Evolutionary conservation across 2,888 invertebrate genomes (phyloP), one percentile per base, ranked within the genome.

Genomic region (Pedicia rivosa): DNA sequence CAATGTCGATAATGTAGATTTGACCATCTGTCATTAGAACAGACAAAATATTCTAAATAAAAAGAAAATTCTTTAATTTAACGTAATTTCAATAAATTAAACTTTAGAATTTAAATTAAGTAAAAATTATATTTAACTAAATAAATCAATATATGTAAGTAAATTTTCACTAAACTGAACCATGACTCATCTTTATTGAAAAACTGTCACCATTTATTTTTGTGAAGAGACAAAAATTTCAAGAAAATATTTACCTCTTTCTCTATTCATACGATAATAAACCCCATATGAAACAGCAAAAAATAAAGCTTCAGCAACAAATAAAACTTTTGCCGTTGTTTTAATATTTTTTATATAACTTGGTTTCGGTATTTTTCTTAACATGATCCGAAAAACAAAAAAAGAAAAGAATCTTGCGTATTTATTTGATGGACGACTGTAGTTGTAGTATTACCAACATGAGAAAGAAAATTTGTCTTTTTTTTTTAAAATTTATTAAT

Each of bases 201-300:
- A 17, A 19, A n/a, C n/a, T n/a, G n/a, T 17, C 30, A 30, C 17
- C 16, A n/a, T 17, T 16, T 34, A 27, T 39, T 32, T 37, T 38
- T 42, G 42, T 42, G 39, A 38, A 31, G 37, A 25, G 15, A 39
- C 25, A 36, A 32, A 40, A 35, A 37, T 40, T n/a, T n/a, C n/a
- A n/a, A n/a, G n/a, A n/a, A n/a, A n/a, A n/a, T 40, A 41, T 64
- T 59, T 59, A 79, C 83, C 77, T 67, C 74, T 67, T 49, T 75
- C 72, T 35, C 68, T 70, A 53, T 79, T 81, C 55, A 80, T 65
- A 59, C 68, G 71, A 53, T 66, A 63, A 72, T 77, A 83, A 47
- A 74, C 50, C 42, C 63, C 65, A 61, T 76, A 80, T 19, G 72
- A 66, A 33, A 59, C 70, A 30, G 67, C 64, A 52, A 79, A 67